A percentile compares a stretch with the other conserved stretches of the same genome.
Conservation (phyloP, 2,888 invertebrate genomes). For the Atherix ibis region DNA sequence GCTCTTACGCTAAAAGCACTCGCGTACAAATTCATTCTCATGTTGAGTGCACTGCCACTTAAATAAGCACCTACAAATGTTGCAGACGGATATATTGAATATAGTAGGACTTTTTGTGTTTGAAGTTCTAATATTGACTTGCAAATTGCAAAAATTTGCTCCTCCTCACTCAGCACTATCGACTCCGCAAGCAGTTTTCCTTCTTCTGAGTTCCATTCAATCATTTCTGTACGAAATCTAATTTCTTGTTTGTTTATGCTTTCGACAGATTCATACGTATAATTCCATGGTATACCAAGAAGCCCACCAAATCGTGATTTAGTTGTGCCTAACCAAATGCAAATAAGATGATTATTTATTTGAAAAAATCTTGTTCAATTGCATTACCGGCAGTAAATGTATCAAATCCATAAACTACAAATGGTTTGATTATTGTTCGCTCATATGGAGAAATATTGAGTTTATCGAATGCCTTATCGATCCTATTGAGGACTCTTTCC, state of each 20-base stretch:
- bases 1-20: constrained; percentile 33
- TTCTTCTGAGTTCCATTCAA: constrained; percentile 48
- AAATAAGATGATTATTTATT: constrained; percentile 5
- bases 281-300: constrained; percentile 61
- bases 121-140: constrained; percentile 50
- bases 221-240: constrained; percentile 40
- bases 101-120: constrained; percentile 40
- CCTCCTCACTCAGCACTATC: constrained; percentile 57
- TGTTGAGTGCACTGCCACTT: constrained; percentile 37
- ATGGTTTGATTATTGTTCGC: constrained; percentile 41
- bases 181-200: constrained; percentile 48
- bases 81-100: constrained; percentile 37
- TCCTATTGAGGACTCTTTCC: constrained; percentile 34
- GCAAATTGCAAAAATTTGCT: constrained; percentile 66
- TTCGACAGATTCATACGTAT: constrained; percentile 38
- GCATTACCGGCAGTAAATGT: constrained; percentile 48
- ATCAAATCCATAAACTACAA: constrained; percentile 58
- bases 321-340: constrained; percentile 37
- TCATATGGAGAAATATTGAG: constrained; percentile 38
- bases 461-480: constrained; percentile 42
- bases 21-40: constrained; percentile 37
- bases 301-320: constrained; percentile 43
- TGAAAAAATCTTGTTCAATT: neutral
- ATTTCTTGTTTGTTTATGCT: constrained; percentile 44
- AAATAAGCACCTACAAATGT: constrained; percentile 38